Percentiles rank a stretch among this genome's conserved stretches.
Conservation (phyloP, 2,888 invertebrate species). For the Sesamia inferens region DNA sequence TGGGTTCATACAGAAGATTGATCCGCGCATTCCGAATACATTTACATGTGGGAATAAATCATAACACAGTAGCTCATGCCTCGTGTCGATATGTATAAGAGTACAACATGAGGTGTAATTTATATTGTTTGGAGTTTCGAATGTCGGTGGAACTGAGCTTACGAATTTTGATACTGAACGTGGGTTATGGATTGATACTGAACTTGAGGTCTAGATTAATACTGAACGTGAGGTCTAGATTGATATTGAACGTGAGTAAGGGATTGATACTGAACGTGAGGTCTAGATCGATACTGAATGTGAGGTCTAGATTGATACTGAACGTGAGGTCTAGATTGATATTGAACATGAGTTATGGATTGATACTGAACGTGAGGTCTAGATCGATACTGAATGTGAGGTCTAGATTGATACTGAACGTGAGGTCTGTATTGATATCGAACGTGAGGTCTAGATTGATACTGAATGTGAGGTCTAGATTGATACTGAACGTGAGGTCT, state of each 20-base stretch:
- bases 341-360: background rate
- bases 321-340: too few species aligned
- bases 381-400: slow-evolving; percentile 1
- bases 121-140: slow-evolving; percentile 50
- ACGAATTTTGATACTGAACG: slow-evolving; percentile 1
- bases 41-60: slow-evolving; percentile 62
- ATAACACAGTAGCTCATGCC: slow-evolving; percentile 41
- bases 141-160: background rate
- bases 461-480: too few species aligned
- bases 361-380: background rate
- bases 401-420: too few species aligned
- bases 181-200: too few species aligned
- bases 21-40: slow-evolving; percentile 58
- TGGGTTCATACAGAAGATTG: slow-evolving; percentile 60
- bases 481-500: too few species aligned
- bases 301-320: too few species aligned
- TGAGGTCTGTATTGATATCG: too few species aligned
- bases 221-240: background rate
- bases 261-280: background rate
- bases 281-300: slow-evolving; percentile 1
- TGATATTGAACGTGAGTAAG: background rate
- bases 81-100: slow-evolving; percentile 42
- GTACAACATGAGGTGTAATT: slow-evolving; percentile 30
- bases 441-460: too few species aligned
- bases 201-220: slow-evolving; percentile 11